phyloP scores from a whole-genome alignment of 2,888 invertebrate genomes.

The Thereva nobilitata region DNA sequence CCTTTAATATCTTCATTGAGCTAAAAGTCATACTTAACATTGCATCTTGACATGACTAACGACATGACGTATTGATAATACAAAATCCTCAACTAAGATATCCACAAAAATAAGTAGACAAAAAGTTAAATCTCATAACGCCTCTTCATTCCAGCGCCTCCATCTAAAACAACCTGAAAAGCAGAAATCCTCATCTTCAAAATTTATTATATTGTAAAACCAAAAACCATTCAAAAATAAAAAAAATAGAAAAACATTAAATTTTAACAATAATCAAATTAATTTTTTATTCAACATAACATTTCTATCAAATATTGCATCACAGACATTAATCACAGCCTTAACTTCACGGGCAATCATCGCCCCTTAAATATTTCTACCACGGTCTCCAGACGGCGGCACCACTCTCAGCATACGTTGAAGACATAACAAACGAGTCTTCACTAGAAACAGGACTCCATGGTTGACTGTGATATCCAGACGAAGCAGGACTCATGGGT shows the following conservation, averaged over 20 bases:
- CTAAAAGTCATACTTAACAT: too few relatives aligned
- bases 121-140: too few relatives aligned
- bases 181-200: too few relatives aligned
- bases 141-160: too few relatives aligned
- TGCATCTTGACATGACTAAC: too few relatives aligned
- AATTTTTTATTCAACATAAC: constrained; percentile 13
- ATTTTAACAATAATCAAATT: not conserved
- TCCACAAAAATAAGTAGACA: too few relatives aligned
- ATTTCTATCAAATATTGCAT: constrained; percentile 13
- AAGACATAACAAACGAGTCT: not conserved
- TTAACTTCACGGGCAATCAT: not conserved
- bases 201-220: too few relatives aligned
- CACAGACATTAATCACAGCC: constrained; percentile 21
- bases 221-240: not conserved
- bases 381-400: constrained; percentile 23
- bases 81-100: too few relatives aligned
- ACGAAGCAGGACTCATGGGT: constrained; percentile 53
- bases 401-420: not conserved
- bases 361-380: constrained; percentile 2
- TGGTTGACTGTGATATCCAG: constrained; percentile 54
- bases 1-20: too few relatives aligned
- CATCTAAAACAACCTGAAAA: too few relatives aligned
- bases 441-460: constrained; percentile 46
- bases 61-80: too few relatives aligned
- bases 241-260: not conserved